Conservation (phyloP, 1,140 invertebrate genomes). For the Cotesia vestalis region DNA sequence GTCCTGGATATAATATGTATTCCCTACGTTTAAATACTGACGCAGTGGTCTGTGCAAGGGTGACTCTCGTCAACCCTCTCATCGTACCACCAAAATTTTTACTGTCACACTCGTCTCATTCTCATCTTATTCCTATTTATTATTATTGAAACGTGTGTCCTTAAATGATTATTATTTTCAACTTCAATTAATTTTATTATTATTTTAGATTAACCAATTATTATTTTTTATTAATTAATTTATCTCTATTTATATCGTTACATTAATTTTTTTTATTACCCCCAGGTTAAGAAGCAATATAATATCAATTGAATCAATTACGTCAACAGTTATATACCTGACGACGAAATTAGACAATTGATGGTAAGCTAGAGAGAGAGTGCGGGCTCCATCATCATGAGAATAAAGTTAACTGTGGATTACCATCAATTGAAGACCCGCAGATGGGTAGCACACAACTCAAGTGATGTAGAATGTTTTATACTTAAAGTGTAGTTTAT, state of each 20-base stretch:
- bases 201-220: background rate
- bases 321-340: constrained; percentile 16
- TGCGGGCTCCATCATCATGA: constrained; percentile 13
- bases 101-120: constrained; percentile 16
- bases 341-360: background rate
- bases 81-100: constrained; percentile 15
- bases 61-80: constrained; percentile 33
- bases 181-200: background rate
- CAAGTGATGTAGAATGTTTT: constrained; percentile 1
- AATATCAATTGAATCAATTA: constrained; percentile 18
- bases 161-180: background rate
- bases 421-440: constrained; percentile 27
- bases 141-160: constrained; percentile 1
- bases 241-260: background rate
- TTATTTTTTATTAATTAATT: background rate
- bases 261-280: constrained; percentile 12
- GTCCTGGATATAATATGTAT: background rate
- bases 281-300: constrained; percentile 10
- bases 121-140: constrained; percentile 20
- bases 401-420: constrained; percentile 20
- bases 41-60: constrained; percentile 22
- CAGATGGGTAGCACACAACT: constrained; percentile 2
- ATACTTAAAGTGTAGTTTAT: constrained; percentile 2
- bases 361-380: constrained; percentile 15
- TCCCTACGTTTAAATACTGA: constrained; percentile 40